These are phyloP conservation scores for Lordiphosa mommai DNA, from an alignment of 1,140 invertebrate species.

Conservation along the genomic window DNA sequence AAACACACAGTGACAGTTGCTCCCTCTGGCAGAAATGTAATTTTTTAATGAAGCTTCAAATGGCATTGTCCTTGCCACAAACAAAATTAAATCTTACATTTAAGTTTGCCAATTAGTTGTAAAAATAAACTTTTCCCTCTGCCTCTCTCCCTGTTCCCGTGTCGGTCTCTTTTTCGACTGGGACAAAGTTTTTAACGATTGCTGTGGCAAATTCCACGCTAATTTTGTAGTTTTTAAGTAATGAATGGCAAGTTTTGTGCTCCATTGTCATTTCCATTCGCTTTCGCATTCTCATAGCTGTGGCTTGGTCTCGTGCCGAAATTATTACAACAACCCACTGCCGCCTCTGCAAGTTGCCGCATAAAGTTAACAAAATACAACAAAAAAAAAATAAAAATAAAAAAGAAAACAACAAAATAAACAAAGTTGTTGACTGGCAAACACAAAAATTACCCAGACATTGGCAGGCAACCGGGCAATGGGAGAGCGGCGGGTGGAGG, in stretches of 20 bases:
- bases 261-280: conserved; percentile 59
- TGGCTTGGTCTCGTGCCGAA: conserved; percentile 38
- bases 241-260: conserved; percentile 70
- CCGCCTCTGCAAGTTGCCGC: conserved; percentile 45
- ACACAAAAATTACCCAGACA: conserved; percentile 46
- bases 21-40: conserved; percentile 47
- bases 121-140: conserved; percentile 62
- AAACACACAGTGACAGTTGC: conserved; percentile 1
- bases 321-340: conserved; percentile 55
- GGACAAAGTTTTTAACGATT: conserved; percentile 65
- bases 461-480: conserved; percentile 30
- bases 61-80: conserved; percentile 56
- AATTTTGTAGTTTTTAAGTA: conserved; percentile 75
- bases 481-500: conserved; percentile 5
- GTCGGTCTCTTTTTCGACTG: background rate
- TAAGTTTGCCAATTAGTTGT: conserved; percentile 79
- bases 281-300: conserved; percentile 9
- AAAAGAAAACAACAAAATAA: conserved; percentile 47
- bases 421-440: conserved; percentile 65
- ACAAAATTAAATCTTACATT: conserved; percentile 78
- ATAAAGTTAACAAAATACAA: conserved; percentile 57
- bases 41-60: conserved; percentile 74
- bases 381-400: conserved; percentile 18
- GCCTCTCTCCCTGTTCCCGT: background rate
- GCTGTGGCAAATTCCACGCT: conserved; percentile 55